These are phyloP conservation scores for Drosophila melanica DNA, from an alignment of 1,140 invertebrate genomes.

Conservation along the genomic window DNA sequence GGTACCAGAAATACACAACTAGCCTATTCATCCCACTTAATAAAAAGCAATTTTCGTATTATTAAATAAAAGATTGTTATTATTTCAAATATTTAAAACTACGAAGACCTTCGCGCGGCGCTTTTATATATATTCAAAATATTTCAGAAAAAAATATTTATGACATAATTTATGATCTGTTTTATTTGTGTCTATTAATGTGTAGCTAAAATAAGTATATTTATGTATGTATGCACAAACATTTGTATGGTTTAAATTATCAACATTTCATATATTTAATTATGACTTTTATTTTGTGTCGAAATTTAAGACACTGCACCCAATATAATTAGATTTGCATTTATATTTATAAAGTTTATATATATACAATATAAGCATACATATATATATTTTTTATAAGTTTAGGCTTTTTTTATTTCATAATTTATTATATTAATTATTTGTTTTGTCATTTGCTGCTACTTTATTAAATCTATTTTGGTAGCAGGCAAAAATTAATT, in stretches of 20 bases:
- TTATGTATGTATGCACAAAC: background rate
- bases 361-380: slow-evolving; percentile 2
- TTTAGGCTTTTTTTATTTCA: background rate
- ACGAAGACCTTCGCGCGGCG: background rate
- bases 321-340: no score
- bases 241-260: background rate
- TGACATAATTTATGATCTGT: slow-evolving; percentile 38
- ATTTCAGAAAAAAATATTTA: slow-evolving; percentile 18
- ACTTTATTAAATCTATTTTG: background rate
- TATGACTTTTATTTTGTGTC: slow-evolving; percentile 12
- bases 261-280: slow-evolving; percentile 4
- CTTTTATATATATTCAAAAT: background rate
- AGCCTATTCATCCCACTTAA: no score
- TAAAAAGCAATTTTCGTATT: no score
- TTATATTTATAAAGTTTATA: background rate
- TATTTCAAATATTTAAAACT: no score
- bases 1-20: no score
- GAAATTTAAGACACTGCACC: background rate
- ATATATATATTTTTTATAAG: background rate
- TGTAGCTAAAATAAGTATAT: slow-evolving; percentile 17
- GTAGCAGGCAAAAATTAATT: background rate
- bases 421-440: background rate
- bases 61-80: no score
- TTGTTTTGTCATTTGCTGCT: background rate
- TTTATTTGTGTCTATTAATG: slow-evolving; percentile 36